phyloP scores from a whole-genome alignment of 2,888 invertebrate genomes.

The Charanyca ferruginea region DNA sequence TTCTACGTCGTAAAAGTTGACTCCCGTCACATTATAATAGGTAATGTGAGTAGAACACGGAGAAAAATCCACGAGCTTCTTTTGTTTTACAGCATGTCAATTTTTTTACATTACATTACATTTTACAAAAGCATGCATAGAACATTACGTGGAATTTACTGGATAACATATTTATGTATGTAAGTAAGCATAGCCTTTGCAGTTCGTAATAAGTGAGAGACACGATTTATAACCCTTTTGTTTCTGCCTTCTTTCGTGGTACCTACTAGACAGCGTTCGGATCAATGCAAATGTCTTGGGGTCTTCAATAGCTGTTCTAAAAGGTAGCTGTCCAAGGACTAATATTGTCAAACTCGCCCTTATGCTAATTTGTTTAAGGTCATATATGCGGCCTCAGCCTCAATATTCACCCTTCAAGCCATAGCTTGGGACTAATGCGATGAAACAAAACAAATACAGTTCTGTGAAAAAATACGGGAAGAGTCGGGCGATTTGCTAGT shows the following conservation, averaged over 20 bases:
- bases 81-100: background rate
- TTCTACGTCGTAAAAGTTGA: conserved; percentile 51
- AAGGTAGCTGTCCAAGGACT: too few relatives aligned
- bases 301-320: too few relatives aligned
- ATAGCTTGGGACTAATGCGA: background rate
- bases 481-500: conserved; percentile 3
- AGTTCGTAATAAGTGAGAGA: background rate
- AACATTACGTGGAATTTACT: background rate
- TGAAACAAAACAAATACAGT: conserved; percentile 13
- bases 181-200: background rate
- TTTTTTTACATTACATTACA: background rate
- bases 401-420: background rate
- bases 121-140: too few relatives aligned
- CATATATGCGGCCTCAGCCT: too few relatives aligned
- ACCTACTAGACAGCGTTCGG: background rate
- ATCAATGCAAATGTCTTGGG: too few relatives aligned
- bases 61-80: background rate
- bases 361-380: too few relatives aligned
- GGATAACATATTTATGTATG: background rate
- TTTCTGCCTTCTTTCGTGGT: background rate
- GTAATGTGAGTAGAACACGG: conserved; percentile 17
- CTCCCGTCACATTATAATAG: conserved; percentile 35
- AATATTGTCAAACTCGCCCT: too few relatives aligned
- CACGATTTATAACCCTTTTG: conserved; percentile 4
- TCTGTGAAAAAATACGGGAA: background rate